Base-by-base conservation (phyloP, 2,888 invertebrate genomes). In the Spodoptera exigua region DNA sequence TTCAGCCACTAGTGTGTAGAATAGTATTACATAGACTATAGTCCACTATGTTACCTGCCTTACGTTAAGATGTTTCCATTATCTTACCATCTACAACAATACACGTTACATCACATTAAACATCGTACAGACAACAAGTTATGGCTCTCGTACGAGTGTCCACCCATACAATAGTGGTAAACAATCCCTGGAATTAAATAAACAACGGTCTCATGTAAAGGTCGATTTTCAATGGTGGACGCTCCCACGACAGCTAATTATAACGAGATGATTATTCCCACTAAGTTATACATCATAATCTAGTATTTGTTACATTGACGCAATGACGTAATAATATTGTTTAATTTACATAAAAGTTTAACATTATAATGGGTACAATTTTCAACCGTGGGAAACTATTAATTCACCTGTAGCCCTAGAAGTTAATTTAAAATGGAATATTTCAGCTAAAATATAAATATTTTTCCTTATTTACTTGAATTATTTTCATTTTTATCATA, bases 1-100 rank as follows among this genome's bases (percentile, higher is more conserved):
- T n/a, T n/a, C n/a, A n/a, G n/a, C n/a, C n/a, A n/a, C n/a, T n/a
- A n/a, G n/a, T n/a, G n/a, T n/a, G n/a, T n/a, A n/a, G n/a, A n/a
- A n/a, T n/a, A n/a, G n/a, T n/a, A n/a, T n/a, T n/a, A n/a, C n/a
- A 27, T 27, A 27, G 27, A 27, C 5, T 7, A 9, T 9, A 36
- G 18, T 35, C 46, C 10, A 56, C 44, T 18, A 7, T 11, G 35
- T n/a, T 47, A 51, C 60, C 61, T 55, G 54, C 54, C 69, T 60
- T 41, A 49, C 3, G 56, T 43, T 66, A 79, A 68, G 67, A 68
- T 68, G 56, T 48, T 70, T 62, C 67, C 66, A 65, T 74, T 71
- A 72, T 53, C 67, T 79, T 83, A 82, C 54, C 58, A 68, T 55
- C 72, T 80, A 84, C 49, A 74, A 78, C 72, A 80, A 76, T 75